These are phyloP conservation scores for Neofelis nebulosa DNA, from an alignment of 2,113 vertebrate genomes.

Conservation along the genomic window DNA sequence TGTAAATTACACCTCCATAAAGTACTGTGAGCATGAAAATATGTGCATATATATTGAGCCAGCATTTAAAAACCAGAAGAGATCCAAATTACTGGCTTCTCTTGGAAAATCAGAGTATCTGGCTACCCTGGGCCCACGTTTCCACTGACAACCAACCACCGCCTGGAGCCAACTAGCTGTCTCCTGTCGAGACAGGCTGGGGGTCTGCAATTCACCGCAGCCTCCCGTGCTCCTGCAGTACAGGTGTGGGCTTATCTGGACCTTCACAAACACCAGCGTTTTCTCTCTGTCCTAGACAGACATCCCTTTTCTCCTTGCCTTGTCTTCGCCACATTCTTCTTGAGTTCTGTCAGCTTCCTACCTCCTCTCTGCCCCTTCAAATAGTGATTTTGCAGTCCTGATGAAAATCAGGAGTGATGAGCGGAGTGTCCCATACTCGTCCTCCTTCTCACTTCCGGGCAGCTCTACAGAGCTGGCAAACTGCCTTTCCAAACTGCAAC, in stretches of 20 bases:
- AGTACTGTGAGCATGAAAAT: conserved; percentile 56
- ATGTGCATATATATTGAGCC: conserved; percentile 62
- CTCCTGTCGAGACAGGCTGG: background rate
- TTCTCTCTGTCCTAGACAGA: background rate
- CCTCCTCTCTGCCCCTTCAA: background rate
- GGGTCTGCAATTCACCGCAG: background rate
- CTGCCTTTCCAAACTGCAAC: background rate
- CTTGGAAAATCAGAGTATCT: conserved; percentile 46
- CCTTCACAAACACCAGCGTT: background rate
- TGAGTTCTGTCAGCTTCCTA: background rate
- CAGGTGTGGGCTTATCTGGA: background rate
- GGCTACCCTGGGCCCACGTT: background rate
- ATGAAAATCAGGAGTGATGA: background rate
- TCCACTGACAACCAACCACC: background rate
- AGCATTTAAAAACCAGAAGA: conserved; percentile 64
- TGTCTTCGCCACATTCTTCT: background rate
- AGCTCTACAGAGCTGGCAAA: accelerated
- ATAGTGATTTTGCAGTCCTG: background rate
- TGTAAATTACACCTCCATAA: conserved; percentile 67
- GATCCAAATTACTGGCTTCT: conserved; percentile 59
- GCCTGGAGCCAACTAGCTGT: conserved; percentile 36
- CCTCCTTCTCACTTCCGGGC: background rate
- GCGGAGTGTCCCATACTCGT: background rate
- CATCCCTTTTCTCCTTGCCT: background rate
- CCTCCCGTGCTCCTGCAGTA: accelerated